Evolutionary conservation across 2,888 invertebrate species (phyloP).

Genomic region (Tinea trinotella): DNA sequence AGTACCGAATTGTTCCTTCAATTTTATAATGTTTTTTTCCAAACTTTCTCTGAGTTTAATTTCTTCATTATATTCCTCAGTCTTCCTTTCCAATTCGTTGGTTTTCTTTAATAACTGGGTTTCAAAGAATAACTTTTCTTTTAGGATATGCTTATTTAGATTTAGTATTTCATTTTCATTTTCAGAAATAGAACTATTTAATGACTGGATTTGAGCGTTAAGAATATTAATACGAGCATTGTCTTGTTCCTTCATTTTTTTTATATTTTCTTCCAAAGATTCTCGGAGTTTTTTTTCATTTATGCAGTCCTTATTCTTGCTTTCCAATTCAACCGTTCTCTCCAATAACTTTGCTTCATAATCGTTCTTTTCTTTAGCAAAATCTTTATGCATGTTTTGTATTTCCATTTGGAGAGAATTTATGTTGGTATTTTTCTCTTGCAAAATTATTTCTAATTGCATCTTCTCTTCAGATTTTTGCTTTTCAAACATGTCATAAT

Average conservation of each 20-base stretch:
- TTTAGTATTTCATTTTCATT: conserved; percentile 22
- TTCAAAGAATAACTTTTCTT: too few species aligned
- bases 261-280: not conserved
- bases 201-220: not conserved
- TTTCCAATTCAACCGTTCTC: not conserved
- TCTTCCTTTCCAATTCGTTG: not conserved
- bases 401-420: conserved; percentile 19
- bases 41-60: not conserved
- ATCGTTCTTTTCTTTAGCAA: too few species aligned
- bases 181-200: not conserved
- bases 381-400: too few species aligned
- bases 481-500: not conserved
- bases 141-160: too few species aligned
- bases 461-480: too few species aligned
- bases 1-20: not conserved
- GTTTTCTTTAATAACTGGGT: not conserved
- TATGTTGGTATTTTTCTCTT: not conserved
- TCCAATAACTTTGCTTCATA: not conserved
- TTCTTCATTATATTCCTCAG: not conserved
- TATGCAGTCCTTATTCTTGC: not conserved
- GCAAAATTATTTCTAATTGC: not conserved
- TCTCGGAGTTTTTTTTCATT: not conserved
- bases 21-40: not conserved
- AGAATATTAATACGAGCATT: not conserved
- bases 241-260: not conserved